Conservation (phyloP, 2,888 invertebrate species). For the Cosmia pyralina region DNA sequence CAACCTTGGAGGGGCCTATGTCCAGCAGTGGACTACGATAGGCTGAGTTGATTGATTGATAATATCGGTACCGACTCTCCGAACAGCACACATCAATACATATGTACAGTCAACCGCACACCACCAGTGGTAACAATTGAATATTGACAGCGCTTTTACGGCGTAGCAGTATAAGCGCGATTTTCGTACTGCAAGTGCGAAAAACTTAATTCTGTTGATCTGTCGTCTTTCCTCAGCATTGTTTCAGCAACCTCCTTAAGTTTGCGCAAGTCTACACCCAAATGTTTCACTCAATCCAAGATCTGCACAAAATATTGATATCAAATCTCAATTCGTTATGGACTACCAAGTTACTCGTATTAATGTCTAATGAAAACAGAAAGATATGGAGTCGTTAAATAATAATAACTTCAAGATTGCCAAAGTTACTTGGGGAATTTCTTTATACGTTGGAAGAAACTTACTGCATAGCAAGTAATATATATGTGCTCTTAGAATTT, state of each 20-base stretch:
- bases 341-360: slow-evolving; percentile 39
- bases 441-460: slow-evolving; percentile 59
- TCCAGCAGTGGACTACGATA: too few relatives aligned
- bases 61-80: too few relatives aligned
- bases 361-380: slow-evolving; percentile 55
- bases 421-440: slow-evolving; percentile 65
- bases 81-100: neutral
- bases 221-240: neutral
- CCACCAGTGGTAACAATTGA: neutral
- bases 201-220: too few relatives aligned
- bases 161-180: neutral
- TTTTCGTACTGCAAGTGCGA: neutral
- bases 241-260: neutral
- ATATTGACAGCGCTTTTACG: neutral
- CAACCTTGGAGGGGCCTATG: too few relatives aligned
- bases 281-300: neutral
- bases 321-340: slow-evolving; percentile 25
- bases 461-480: slow-evolving; percentile 63
- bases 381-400: slow-evolving; percentile 53
- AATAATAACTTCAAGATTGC: slow-evolving; percentile 65
- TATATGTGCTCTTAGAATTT: slow-evolving; percentile 60
- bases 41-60: too few relatives aligned
- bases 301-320: slow-evolving; percentile 29
- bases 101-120: neutral
- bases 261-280: neutral